Base-by-base conservation (phyloP, 2,113 vertebrate genomes). In the Notechis scutatus region DNA sequence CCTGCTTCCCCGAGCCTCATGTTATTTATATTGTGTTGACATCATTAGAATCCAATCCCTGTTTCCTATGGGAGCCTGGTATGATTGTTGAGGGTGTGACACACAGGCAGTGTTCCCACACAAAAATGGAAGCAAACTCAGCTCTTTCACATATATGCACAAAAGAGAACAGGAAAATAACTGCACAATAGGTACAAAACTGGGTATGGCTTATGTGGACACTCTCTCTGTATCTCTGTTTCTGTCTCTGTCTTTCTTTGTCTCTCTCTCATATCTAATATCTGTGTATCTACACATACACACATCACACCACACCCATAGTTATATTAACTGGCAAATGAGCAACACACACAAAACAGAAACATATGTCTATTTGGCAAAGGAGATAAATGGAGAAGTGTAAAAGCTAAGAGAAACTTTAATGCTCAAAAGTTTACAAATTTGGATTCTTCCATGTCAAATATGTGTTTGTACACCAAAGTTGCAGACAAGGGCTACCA, bases 1-100 rank as follows among this genome's bases (percentile, higher is more conserved):
- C 45, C 92, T 93, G 74, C 74, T 57, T 93, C 89, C 89, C 89
- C 14, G 47, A 54, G 92, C 56, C 56, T 93, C 56, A 24, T 87
- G 89, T 87, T 93, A 93, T 93, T 93, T 85, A 90, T 93, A 90
- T 89, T 64, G 56, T 87, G 89, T 93, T 90, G 92, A 93, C 92
- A 93, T 93, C 92, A 93, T 93, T 93, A 93, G 92, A 93, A 93
- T 93, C 92, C 92, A 93, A 93, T 93, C 81, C 81, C 89, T 50
- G 61, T 93, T 64, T 90, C 92, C 92, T 93, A 64, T 86, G 92
- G 88, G 92, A 93, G 92, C 74, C 74, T 26, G 61, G 55, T 86
- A 56, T 93, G 74, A 90, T 61, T 61, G 89, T 90, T 86, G 81
- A 90, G 57, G 45, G 81, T 86, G 57, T 93, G 89, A 93, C 89